Base-by-base conservation (phyloP, 2,797 vertebrate species). In the Clarias pachynema region DNA sequence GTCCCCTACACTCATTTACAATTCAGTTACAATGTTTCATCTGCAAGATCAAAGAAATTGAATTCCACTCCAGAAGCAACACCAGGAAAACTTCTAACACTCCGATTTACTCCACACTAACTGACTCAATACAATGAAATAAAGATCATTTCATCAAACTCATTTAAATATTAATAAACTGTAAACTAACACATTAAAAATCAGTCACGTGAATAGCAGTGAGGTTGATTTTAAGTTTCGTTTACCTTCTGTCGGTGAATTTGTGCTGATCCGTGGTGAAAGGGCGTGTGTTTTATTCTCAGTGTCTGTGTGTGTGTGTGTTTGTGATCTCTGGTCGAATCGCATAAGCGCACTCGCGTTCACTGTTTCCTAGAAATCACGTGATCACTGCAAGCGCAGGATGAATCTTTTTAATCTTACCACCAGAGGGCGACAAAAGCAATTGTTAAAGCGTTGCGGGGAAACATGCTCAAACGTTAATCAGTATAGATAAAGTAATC, bases 311-410 rank as follows among this genome's bases (percentile, higher is more conserved):
- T 26, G 20, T 40, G 68, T 18, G 68, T 34, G 31, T 53, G 31
- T 34, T 18, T 0, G 3, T 1, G 34, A 62, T 68, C 18, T 9
- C 26, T 65, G 40, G 3, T 26, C n/a, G 15, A 22, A n/a, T 31
- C 34, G 15, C 72, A 49, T 0, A 59, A 15, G 56, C 37, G 22
- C 31, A 18, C 56, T 4, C 14, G 57, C 34, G 22, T 62, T 73
- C 18, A 49, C 5, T 31, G 9, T 59, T 88, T 88, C 87, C 62
- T n/a, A 56, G 87, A 88, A 88, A 88, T 75, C 87, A 88, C 83
- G 75, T 88, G 87, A 88, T 57, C 57, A 49, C 40, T 12, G 44
- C 6, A 16, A 49, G 37, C 5, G 9, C 18, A 16, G 12, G 1
- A 0, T 53, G 44, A 1, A 15, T 24, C 0, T 26, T 22, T 70